A percentile compares a stretch with the other conserved stretches of the same genome.
These are phyloP conservation scores for Adela reaumurella DNA, from an alignment of 2,888 invertebrate species.

Conservation along the genomic window DNA sequence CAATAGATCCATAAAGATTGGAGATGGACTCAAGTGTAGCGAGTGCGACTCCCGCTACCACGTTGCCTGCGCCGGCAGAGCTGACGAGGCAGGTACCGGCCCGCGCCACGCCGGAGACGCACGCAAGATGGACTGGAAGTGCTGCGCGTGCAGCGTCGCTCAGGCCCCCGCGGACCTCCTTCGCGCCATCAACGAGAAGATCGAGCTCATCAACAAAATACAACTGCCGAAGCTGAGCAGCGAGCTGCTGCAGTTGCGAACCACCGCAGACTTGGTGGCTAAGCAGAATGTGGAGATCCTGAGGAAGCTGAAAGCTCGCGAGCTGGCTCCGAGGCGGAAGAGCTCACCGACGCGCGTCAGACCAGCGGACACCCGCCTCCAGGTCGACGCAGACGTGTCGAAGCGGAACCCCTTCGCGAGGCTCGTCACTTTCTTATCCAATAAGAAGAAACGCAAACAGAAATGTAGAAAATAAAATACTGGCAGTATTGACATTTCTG, in stretches of 20 bases:
- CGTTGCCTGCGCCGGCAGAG: conserved; percentile 20
- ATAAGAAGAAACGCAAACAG: not conserved
- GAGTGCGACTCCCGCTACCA: conserved; percentile 24
- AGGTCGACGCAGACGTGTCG: not conserved
- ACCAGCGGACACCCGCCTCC: not conserved
- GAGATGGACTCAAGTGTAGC: conserved; percentile 23
- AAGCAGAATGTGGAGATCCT: conserved; percentile 32
- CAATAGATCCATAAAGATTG: conserved; percentile 27
- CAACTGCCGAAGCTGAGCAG: conserved; percentile 33
- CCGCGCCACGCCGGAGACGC: conserved; percentile 18
- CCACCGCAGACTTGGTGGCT: conserved; percentile 22
- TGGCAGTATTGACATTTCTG: too few species aligned
- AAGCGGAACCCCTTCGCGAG: not conserved
- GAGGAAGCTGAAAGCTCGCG: not conserved
- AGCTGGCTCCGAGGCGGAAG: not conserved
- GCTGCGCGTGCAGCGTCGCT: conserved; percentile 26
- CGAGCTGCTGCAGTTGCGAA: conserved; percentile 28
- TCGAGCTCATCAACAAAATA: conserved; percentile 35
- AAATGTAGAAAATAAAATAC: too few species aligned
- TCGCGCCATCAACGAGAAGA: conserved; percentile 23
- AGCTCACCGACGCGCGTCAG: not conserved
- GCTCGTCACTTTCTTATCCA: not conserved
- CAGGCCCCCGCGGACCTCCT: conserved; percentile 15
- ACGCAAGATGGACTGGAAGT: conserved; percentile 23
- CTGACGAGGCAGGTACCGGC: conserved; percentile 22